A percentile compares a stretch with the other conserved stretches of the same genome.
phyloP scores from a whole-genome alignment of 2,797 vertebrate genomes.

The Brachymystax lenok region DNA sequence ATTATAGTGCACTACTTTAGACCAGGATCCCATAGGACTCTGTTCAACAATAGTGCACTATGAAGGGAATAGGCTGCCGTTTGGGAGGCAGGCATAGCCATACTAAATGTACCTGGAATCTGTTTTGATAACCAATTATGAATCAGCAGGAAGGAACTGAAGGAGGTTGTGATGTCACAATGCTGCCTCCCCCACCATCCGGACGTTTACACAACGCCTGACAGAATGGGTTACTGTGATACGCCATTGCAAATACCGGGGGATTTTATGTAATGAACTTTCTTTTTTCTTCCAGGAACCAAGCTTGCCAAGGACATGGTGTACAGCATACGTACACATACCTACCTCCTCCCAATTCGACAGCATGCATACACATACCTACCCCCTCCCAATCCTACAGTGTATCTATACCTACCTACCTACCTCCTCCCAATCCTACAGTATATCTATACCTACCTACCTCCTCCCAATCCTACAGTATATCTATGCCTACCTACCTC shows the following conservation, averaged over 20 bases:
- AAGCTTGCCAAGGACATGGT: neutral
- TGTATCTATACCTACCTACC: neutral
- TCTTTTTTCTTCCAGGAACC: neutral
- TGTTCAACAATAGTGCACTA: neutral
- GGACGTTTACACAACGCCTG: neutral
- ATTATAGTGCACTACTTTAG: neutral
- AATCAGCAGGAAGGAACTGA: neutral
- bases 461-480: neutral
- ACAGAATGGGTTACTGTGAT: neutral
- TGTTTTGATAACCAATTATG: slow-evolving; percentile 1
- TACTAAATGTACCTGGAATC: neutral
- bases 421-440: neutral
- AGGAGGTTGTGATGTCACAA: neutral
- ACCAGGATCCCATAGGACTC: neutral
- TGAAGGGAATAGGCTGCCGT: neutral
- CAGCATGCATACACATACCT: neutral
- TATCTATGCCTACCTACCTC: no score
- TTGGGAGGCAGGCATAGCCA: neutral
- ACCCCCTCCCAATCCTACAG: neutral
- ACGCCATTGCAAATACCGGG: neutral
- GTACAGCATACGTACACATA: neutral
- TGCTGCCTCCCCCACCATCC: neutral
- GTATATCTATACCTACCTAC: no score
- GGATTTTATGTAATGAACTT: neutral
- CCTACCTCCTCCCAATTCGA: neutral